Conservation (phyloP, 2,888 invertebrate genomes). For the Heteromurus nitidus region DNA sequence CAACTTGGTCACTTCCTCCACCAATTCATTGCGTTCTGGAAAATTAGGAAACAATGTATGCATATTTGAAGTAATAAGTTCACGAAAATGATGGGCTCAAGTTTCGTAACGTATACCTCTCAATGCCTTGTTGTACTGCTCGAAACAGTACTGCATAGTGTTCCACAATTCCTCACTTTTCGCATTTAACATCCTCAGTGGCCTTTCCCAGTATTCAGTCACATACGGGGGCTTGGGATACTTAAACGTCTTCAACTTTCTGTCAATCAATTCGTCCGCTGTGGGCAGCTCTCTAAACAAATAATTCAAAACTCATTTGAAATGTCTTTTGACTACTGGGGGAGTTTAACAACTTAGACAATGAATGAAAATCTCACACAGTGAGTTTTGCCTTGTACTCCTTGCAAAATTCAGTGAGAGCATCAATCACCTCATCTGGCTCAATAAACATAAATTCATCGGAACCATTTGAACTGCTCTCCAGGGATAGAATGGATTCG, state of each 20-base stretch:
- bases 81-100: not conserved
- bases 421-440: constrained; percentile 67
- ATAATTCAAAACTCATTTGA: too few species aligned
- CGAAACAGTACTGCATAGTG: constrained; percentile 80
- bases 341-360: not conserved
- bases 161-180: constrained; percentile 85
- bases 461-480: constrained; percentile 49
- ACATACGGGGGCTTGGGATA: constrained; percentile 78
- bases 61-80: not conserved
- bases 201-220: constrained; percentile 82
- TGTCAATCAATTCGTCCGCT: constrained; percentile 62
- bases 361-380: constrained; percentile 43
- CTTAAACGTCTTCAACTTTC: constrained; percentile 59
- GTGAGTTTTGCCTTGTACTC: constrained; percentile 67
- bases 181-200: constrained; percentile 79
- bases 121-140: constrained; percentile 81
- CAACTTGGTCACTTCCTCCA: constrained; percentile 81
- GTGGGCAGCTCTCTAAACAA: constrained; percentile 62
- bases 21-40: constrained; percentile 82
- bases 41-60: constrained; percentile 64
- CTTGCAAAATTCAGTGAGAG: constrained; percentile 67
- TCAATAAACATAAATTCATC: constrained; percentile 68
- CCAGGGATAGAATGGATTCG: constrained; percentile 33
- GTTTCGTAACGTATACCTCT: constrained; percentile 77
- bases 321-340: too few species aligned